phyloP scores from a whole-genome alignment of 2,888 invertebrate genomes.

The Tipula confusa region DNA sequence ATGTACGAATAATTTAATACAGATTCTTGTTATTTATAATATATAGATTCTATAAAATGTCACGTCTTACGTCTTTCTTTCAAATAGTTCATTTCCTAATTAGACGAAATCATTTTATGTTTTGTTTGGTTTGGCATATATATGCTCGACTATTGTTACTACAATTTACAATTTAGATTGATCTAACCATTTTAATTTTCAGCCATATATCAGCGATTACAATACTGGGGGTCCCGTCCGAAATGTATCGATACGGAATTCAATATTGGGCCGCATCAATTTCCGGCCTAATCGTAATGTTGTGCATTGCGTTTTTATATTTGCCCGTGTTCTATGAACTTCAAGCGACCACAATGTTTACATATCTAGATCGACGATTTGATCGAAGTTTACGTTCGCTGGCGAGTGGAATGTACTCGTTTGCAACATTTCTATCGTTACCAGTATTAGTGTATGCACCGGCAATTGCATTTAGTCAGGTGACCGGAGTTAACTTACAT shows the following conservation, averaged over 20 bases:
- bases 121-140: not conserved
- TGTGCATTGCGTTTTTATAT: conserved; percentile 13
- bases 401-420: conserved; percentile 51
- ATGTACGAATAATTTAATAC: not conserved
- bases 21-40: not conserved
- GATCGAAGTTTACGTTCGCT: not conserved
- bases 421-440: conserved; percentile 56
- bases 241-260: not conserved
- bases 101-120: not conserved
- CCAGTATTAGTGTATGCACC: conserved; percentile 69
- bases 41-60: no score
- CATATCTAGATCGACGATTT: conserved; percentile 9
- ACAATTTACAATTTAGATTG: not conserved
- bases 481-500: conserved; percentile 63
- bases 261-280: conserved; percentile 3
- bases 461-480: conserved; percentile 64
- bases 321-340: conserved; percentile 25
- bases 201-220: conserved; percentile 26
- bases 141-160: not conserved
- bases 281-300: conserved; percentile 5
- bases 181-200: not conserved
- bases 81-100: conserved; percentile 12
- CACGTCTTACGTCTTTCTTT: not conserved
- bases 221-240: not conserved
- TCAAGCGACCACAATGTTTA: not conserved